Evolutionary conservation across 2,797 vertebrate species (phyloP).

Genomic region (Megalops cyprinoides): DNA sequence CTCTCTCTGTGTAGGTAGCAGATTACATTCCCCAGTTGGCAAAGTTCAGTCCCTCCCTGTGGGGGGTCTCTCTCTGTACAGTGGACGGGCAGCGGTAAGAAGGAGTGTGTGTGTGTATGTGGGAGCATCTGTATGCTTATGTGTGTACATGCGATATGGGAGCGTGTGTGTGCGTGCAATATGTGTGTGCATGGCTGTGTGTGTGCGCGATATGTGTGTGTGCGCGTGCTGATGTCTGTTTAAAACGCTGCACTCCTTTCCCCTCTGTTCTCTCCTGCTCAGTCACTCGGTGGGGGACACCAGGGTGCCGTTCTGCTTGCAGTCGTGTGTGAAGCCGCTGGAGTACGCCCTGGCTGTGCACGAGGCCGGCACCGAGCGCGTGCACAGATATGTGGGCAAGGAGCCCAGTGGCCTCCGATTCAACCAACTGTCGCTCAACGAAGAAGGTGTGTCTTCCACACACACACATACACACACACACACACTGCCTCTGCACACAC

Average conservation of each 20-base stretch:
- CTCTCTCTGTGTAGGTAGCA: slow-evolving; percentile 71
- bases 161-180: too few relatives aligned
- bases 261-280: slow-evolving; percentile 1
- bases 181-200: too few relatives aligned
- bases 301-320: slow-evolving; percentile 78
- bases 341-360: slow-evolving; percentile 84
- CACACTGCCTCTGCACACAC: neutral
- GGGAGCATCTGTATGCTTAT: too few relatives aligned
- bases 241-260: neutral
- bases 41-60: slow-evolving; percentile 84
- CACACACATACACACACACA: neutral
- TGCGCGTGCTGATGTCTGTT: neutral
- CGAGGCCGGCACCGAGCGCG: slow-evolving; percentile 75
- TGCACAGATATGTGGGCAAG: slow-evolving; percentile 85
- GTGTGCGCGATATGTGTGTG: too few relatives aligned
- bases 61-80: slow-evolving; percentile 88
- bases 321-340: slow-evolving; percentile 72
- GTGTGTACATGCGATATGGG: too few relatives aligned
- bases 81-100: slow-evolving; percentile 87
- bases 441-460: slow-evolving; percentile 73
- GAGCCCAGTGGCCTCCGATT: slow-evolving; percentile 88
- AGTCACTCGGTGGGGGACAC: slow-evolving; percentile 87
- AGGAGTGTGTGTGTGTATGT: neutral
- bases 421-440: slow-evolving; percentile 84
- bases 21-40: slow-evolving; percentile 86